Conservation (phyloP, 2,113 vertebrate species). For the Brachyhypopomus occidentalis region DNA sequence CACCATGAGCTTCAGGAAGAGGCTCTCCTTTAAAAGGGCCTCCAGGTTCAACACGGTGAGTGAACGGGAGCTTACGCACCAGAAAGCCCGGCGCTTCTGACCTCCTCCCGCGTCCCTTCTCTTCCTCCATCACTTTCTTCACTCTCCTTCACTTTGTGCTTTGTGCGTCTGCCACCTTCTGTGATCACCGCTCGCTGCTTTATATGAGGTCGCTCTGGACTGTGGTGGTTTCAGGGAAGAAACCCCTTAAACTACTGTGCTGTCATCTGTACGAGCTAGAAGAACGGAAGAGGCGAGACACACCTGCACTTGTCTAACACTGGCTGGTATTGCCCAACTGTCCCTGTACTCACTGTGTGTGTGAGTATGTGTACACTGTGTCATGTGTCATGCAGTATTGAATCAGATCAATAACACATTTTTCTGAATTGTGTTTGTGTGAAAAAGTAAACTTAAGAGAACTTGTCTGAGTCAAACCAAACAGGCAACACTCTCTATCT, state of each 20-base stretch:
- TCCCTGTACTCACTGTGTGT: not conserved
- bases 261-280: not conserved
- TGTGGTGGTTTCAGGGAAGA: not conserved
- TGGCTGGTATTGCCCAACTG: not conserved
- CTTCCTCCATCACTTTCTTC: not conserved
- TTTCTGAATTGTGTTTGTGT: constrained; percentile 42
- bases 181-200: not conserved
- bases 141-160: not conserved
- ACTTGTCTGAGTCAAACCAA: constrained; percentile 56
- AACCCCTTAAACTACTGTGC: not conserved
- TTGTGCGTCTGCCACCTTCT: not conserved
- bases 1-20: constrained; percentile 77
- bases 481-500: constrained; percentile 30
- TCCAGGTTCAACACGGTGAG: constrained; percentile 76
- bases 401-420: constrained; percentile 39
- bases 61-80: constrained; percentile 10
- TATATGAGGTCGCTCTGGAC: not conserved
- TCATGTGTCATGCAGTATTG: constrained; percentile 24
- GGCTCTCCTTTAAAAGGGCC: constrained; percentile 79
- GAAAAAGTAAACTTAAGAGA: not conserved
- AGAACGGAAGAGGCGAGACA: not conserved
- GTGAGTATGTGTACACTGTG: not conserved
- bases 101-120: not conserved
- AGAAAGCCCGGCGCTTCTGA: not conserved
- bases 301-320: constrained; percentile 23